Conservation (phyloP, 2,888 invertebrate genomes). For the Meliscaeva auricollis region DNA sequence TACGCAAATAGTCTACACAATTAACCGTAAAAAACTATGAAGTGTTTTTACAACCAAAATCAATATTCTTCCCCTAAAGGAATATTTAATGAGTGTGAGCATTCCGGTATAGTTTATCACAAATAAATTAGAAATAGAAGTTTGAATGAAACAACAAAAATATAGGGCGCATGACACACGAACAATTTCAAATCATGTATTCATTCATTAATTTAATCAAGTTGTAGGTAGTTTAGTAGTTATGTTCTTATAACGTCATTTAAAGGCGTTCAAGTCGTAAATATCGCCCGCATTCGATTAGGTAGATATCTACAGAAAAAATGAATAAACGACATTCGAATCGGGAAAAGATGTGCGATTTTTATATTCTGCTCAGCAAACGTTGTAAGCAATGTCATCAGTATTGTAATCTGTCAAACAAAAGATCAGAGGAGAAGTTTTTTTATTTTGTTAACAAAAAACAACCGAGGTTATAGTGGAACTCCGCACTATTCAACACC, state of each 20-base stretch:
- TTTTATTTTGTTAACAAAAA: neutral
- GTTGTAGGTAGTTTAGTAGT: slow-evolving; percentile 20
- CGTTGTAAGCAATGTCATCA: slow-evolving; percentile 24
- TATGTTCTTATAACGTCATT: slow-evolving; percentile 13
- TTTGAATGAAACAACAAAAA: neutral
- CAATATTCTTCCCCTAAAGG: slow-evolving; percentile 47
- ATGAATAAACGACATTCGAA: neutral
- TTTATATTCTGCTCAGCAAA: slow-evolving; percentile 16
- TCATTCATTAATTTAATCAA: slow-evolving; percentile 34
- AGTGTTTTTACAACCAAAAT: slow-evolving; percentile 35
- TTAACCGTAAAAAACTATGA: neutral
- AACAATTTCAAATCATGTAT: slow-evolving; percentile 32
- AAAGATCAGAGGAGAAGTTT: slow-evolving; percentile 37
- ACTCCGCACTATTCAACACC: neutral
- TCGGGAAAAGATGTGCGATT: neutral
- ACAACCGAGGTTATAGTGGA: slow-evolving; percentile 29
- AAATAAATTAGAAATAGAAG: slow-evolving; percentile 15
- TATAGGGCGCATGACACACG: slow-evolving; percentile 26
- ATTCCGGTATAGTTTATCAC: slow-evolving; percentile 5
- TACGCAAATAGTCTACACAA: neutral
- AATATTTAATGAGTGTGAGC: slow-evolving; percentile 38
- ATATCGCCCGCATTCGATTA: slow-evolving; percentile 5
- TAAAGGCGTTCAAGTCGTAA: slow-evolving; percentile 25
- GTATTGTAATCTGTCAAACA: slow-evolving; percentile 26
- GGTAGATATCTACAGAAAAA: neutral